phyloP scores from a whole-genome alignment of 1,140 invertebrate species.

The Amphibalanus amphitrite region DNA sequence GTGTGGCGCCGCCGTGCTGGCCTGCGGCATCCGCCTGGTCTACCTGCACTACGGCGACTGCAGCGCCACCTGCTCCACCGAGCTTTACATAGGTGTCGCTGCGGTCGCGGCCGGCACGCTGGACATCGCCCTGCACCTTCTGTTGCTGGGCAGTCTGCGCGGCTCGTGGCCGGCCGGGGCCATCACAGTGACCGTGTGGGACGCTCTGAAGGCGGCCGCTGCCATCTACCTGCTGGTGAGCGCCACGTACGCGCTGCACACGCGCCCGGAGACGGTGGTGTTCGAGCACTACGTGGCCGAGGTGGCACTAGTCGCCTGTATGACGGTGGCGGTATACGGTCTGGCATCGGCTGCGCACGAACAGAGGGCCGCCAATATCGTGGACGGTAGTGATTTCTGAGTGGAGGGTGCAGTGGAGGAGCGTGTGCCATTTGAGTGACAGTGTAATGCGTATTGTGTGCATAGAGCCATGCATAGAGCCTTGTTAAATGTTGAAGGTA shows the following conservation, averaged over 20 bases:
- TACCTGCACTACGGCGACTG: not conserved
- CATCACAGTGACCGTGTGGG: not conserved
- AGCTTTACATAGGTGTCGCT: not conserved
- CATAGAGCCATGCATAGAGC: too few relatives aligned
- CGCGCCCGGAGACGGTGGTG: not conserved
- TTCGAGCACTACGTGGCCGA: not conserved
- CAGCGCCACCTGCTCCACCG: not conserved
- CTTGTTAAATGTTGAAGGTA: too few relatives aligned
- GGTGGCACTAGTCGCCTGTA: not conserved
- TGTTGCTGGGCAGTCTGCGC: not conserved
- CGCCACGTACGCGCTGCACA: not conserved
- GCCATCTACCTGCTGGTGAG: conserved; percentile 24
- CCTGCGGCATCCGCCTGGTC: not conserved
- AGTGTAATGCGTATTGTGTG: too few relatives aligned
- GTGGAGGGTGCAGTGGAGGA: too few relatives aligned
- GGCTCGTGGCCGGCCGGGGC: not conserved
- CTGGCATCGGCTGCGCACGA: not conserved
- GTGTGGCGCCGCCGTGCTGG: not conserved
- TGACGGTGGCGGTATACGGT: conserved; percentile 6
- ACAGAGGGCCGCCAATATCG: not conserved
- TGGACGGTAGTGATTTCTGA: not conserved
- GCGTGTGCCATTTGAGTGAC: too few relatives aligned
- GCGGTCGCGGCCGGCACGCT: not conserved
- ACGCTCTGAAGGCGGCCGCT: conserved; percentile 23
- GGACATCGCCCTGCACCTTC: not conserved